Evolutionary conservation across 2,113 vertebrate genomes (phyloP).

Genomic region (Pygoscelis antarcticus): DNA sequence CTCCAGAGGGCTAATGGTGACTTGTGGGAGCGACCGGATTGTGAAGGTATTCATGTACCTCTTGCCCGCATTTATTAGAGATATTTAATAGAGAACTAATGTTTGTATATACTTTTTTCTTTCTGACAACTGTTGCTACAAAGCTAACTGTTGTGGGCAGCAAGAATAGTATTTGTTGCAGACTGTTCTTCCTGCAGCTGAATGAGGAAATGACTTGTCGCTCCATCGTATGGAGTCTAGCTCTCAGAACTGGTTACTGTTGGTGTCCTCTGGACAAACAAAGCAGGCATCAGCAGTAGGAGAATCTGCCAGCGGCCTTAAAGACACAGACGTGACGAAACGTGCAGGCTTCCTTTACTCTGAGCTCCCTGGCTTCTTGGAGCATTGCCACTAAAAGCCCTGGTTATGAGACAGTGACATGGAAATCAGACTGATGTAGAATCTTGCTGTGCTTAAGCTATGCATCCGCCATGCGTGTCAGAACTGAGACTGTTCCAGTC

Average conservation of each 20-base stretch:
- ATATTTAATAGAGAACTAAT: not conserved
- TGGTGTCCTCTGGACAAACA: not conserved
- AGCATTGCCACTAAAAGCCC: not conserved
- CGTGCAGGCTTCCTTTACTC: not conserved
- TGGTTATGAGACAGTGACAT: not conserved
- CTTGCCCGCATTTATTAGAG: not conserved
- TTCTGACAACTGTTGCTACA: not conserved
- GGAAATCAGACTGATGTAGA: not conserved
- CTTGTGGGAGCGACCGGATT: constrained; percentile 91
- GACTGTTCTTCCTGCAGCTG: not conserved
- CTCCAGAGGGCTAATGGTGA: constrained; percentile 93
- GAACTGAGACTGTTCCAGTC: not conserved
- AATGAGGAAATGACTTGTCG: not conserved
- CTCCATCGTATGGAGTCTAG: not conserved
- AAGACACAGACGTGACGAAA: not conserved
- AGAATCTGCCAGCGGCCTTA: not conserved
- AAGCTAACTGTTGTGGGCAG: not conserved
- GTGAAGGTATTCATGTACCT: constrained; percentile 84
- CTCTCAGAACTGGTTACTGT: not conserved
- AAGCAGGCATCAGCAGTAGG: not conserved
- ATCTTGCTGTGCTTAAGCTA: not conserved
- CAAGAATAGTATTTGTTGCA: not conserved
- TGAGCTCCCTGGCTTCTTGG: not conserved
- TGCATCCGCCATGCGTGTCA: not conserved
- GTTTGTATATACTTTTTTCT: not conserved